These are phyloP conservation scores for Mythimna lalbum DNA, from an alignment of 2,888 invertebrate genomes.

Conservation along the genomic window DNA sequence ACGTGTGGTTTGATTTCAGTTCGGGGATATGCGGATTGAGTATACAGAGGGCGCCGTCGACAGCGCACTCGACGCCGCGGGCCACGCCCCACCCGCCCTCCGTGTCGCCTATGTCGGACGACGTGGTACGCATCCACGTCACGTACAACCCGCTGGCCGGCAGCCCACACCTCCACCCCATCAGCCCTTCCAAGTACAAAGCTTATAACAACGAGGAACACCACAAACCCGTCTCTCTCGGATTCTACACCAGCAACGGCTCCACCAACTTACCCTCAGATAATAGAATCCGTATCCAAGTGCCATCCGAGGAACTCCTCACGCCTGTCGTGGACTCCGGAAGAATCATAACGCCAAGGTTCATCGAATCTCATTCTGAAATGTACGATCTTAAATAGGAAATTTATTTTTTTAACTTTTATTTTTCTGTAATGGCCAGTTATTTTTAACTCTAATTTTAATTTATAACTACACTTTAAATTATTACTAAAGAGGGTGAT, in stretches of 20 bases:
- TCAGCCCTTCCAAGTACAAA: slow-evolving; percentile 84
- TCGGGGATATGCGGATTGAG: slow-evolving; percentile 88
- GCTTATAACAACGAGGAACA: slow-evolving; percentile 78
- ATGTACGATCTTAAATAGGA: slow-evolving; percentile 84
- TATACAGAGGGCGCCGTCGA: slow-evolving; percentile 88
- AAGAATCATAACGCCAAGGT: slow-evolving; percentile 84
- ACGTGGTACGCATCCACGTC: slow-evolving; percentile 95
- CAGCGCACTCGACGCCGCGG: slow-evolving; percentile 92
- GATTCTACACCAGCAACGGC: slow-evolving; percentile 90
- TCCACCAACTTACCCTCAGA: slow-evolving; percentile 90
- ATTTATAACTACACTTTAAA: slow-evolving; percentile 24
- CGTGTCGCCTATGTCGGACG: slow-evolving; percentile 91
- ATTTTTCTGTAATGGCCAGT: slow-evolving; percentile 53
- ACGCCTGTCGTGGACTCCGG: slow-evolving; percentile 92
- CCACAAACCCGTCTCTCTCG: slow-evolving; percentile 84
- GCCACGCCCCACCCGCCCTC: slow-evolving; percentile 92
- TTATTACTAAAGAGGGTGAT: slow-evolving; percentile 35
- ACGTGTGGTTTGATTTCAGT: slow-evolving; percentile 72
- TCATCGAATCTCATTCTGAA: slow-evolving; percentile 83
- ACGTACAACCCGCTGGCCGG: slow-evolving; percentile 92
- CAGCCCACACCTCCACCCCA: slow-evolving; percentile 89
- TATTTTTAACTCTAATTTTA: slow-evolving; percentile 32
- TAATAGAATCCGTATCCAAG: slow-evolving; percentile 94
- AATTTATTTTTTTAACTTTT: slow-evolving; percentile 24
- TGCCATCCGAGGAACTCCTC: slow-evolving; percentile 93